Evolutionary conservation across 2,888 invertebrate genomes (phyloP).

Genomic region (Dynastes maya): DNA sequence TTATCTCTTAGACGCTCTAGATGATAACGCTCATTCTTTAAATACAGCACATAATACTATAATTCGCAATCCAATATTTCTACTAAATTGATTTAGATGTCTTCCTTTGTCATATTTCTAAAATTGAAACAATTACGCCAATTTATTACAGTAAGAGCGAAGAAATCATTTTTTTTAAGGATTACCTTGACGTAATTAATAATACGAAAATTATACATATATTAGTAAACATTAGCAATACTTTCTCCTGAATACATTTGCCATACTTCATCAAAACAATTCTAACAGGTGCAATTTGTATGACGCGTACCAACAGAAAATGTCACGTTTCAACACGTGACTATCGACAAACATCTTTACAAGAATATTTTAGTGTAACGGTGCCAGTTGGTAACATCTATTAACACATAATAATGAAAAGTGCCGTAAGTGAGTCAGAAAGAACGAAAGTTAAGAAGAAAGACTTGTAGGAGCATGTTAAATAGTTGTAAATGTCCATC

Average conservation of each 20-base stretch:
- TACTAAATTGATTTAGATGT: background rate
- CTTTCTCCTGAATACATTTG: background rate
- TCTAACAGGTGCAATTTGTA: conserved; percentile 13
- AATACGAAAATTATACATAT: no score
- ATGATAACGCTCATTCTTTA: conserved; percentile 27
- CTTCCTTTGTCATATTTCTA: no score
- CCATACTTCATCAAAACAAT: conserved; percentile 5
- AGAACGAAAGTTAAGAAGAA: no score
- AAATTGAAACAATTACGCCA: no score
- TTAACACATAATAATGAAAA: background rate
- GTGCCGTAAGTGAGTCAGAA: background rate
- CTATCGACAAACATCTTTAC: conserved; percentile 1
- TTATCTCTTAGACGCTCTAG: conserved; percentile 17
- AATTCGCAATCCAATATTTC: background rate
- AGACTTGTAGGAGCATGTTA: no score
- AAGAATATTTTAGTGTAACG: conserved; percentile 23
- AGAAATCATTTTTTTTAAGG: no score
- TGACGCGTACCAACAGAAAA: conserved; percentile 14
- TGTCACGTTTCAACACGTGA: conserved; percentile 23
- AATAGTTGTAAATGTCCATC: no score
- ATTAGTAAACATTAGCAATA: no score
- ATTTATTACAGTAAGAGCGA: no score
- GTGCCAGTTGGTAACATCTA: conserved; percentile 26
- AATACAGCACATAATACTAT: background rate
- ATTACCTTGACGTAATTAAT: no score